Conservation (phyloP, 2,797 vertebrate species). For the Acanthopagrus latus region DNA sequence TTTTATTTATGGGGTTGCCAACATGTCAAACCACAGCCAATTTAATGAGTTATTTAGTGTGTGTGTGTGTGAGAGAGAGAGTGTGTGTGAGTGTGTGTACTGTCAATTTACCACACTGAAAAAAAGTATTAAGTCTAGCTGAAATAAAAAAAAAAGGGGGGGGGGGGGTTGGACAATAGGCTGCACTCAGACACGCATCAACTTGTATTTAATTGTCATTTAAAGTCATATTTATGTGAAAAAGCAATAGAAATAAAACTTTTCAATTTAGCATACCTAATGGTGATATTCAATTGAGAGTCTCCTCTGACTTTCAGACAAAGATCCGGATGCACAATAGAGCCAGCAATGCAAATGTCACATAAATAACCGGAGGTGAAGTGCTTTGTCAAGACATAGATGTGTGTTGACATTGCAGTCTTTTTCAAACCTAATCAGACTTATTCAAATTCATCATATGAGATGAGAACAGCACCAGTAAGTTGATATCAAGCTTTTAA, state of each 20-base stretch:
- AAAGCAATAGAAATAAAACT: neutral
- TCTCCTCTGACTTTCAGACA: neutral
- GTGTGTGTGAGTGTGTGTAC: too few relatives aligned
- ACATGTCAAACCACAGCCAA: constrained; percentile 12
- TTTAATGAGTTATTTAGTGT: constrained; percentile 9
- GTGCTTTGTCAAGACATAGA: neutral
- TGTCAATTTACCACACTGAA: too few relatives aligned
- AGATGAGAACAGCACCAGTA: neutral
- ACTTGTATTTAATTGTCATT: neutral
- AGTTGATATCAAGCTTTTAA: neutral
- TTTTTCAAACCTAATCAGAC: neutral
- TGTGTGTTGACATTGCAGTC: neutral
- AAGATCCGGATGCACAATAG: too few relatives aligned
- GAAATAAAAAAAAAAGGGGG: neutral
- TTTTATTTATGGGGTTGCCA: constrained; percentile 10
- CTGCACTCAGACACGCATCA: neutral
- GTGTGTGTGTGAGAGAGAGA: neutral
- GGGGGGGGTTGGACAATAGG: too few relatives aligned
- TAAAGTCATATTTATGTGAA: neutral
- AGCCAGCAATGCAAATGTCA: neutral
- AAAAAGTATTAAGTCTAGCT: neutral
- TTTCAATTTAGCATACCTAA: neutral
- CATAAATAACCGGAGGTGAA: neutral
- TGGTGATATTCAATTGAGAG: neutral
- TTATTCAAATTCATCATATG: neutral